These are phyloP conservation scores for Rhingia campestris DNA, from an alignment of 2,888 invertebrate genomes.

Conservation along the genomic window DNA sequence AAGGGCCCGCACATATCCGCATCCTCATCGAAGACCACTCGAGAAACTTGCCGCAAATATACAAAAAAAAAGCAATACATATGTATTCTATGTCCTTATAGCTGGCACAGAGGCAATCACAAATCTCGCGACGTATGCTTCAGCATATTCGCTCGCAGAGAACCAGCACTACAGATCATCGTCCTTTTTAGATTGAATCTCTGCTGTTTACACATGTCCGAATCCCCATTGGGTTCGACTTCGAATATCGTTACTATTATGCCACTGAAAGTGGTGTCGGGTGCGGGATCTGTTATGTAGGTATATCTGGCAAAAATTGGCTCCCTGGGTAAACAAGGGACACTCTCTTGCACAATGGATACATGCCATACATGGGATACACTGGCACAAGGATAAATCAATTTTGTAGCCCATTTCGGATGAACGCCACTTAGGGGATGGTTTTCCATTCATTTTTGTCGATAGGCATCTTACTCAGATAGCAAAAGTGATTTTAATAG, in stretches of 20 bases:
- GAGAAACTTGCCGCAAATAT: conserved; percentile 52
- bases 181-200: conserved; percentile 76
- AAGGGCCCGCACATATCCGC: conserved; percentile 39
- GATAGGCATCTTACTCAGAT: conserved; percentile 73
- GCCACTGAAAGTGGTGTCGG: conserved; percentile 67
- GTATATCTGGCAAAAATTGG: conserved; percentile 35
- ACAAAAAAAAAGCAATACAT: conserved; percentile 48
- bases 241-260: conserved; percentile 73
- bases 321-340: conserved; percentile 66
- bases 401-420: conserved; percentile 72
- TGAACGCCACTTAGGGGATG: conserved; percentile 69
- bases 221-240: conserved; percentile 75
- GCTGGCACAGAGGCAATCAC: conserved; percentile 63
- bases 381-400: conserved; percentile 69
- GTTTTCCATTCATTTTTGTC: conserved; percentile 68
- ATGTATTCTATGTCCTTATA: conserved; percentile 48
- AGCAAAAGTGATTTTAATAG: conserved; percentile 74
- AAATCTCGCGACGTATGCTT: conserved; percentile 72
- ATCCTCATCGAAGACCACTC: conserved; percentile 51
- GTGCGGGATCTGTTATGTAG: conserved; percentile 1
- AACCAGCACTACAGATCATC: conserved; percentile 71
- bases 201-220: conserved; percentile 76
- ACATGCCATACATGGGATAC: conserved; percentile 27
- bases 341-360: conserved; percentile 61
- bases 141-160: conserved; percentile 62